These are phyloP conservation scores for Proales similis DNA, from an alignment of 1,140 invertebrate species.

Conservation along the genomic window DNA sequence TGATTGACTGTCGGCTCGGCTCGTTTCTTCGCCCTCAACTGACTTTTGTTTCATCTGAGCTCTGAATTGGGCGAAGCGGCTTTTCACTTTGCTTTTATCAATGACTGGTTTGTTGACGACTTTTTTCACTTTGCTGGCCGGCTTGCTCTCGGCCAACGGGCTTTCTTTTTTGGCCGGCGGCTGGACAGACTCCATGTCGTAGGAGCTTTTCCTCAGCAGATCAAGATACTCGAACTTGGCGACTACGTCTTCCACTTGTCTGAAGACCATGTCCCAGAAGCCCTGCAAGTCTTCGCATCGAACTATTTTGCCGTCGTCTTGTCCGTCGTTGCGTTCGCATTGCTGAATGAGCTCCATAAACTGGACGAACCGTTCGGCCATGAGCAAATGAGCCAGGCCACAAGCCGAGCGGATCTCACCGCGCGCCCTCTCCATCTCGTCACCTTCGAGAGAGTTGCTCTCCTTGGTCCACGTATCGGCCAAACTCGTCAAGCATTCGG, in stretches of 20 bases:
- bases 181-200: background rate
- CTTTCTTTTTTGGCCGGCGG: conserved; percentile 27
- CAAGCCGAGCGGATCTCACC: conserved; percentile 20
- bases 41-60: conserved; percentile 21
- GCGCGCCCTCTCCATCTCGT: background rate
- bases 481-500: background rate
- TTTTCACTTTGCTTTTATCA: background rate
- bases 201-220: conserved; percentile 1
- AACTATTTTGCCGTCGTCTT: background rate
- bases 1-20: background rate
- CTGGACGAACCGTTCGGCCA: conserved; percentile 14
- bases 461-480: background rate
- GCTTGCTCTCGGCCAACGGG: background rate
- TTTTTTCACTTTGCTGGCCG: background rate
- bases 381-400: conserved; percentile 24
- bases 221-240: conserved; percentile 7
- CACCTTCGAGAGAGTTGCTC: background rate
- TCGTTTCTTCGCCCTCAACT: background rate
- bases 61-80: conserved; percentile 6
- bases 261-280: conserved; percentile 34
- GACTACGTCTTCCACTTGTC: conserved; percentile 14
- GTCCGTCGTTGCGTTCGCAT: conserved; percentile 1
- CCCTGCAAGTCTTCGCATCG: conserved; percentile 27
- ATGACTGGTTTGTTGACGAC: background rate
- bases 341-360: conserved; percentile 28